Evolutionary conservation across 92 coral and sea anemone genomes (phyloP).

Genomic region (Paragorgia papillata): DNA sequence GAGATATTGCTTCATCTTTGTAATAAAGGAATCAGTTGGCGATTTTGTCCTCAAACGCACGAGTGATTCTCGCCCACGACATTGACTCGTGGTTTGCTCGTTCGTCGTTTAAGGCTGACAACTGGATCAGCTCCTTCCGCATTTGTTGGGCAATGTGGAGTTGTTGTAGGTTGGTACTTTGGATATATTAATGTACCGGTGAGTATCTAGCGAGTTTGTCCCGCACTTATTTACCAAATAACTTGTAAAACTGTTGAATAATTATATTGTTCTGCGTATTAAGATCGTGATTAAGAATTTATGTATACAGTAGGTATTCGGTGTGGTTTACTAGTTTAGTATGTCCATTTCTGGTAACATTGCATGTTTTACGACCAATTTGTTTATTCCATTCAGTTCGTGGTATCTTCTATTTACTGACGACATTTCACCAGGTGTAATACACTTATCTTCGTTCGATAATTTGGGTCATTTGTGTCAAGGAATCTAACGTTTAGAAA

Average conservation of each 20-base stretch:
- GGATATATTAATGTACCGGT: conserved; percentile 31
- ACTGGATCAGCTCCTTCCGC: neutral
- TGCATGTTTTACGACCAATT: too few species aligned
- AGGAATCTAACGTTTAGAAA: neutral
- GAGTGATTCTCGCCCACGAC: conserved; percentile 41
- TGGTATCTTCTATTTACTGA: neutral
- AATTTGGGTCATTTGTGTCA: neutral
- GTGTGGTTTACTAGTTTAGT: too few species aligned
- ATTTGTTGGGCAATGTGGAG: conserved; percentile 30
- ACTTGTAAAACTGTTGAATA: neutral
- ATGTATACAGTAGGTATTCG: too few species aligned
- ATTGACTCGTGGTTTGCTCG: neutral
- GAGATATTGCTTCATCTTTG: conserved; percentile 10
- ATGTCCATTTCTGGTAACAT: too few species aligned
- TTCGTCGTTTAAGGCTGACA: neutral
- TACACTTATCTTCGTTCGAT: neutral
- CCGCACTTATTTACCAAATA: neutral
- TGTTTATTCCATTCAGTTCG: too few species aligned
- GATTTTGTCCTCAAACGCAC: conserved; percentile 33
- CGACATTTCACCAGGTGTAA: too few species aligned
- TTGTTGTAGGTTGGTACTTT: neutral
- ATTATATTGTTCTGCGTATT: neutral
- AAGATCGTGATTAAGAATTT: too few species aligned
- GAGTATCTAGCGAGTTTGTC: neutral
- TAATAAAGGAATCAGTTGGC: conserved; percentile 32